Evolutionary conservation across 2,888 invertebrate species (phyloP).

Genomic region (Hirtodrosophila cameraria): DNA sequence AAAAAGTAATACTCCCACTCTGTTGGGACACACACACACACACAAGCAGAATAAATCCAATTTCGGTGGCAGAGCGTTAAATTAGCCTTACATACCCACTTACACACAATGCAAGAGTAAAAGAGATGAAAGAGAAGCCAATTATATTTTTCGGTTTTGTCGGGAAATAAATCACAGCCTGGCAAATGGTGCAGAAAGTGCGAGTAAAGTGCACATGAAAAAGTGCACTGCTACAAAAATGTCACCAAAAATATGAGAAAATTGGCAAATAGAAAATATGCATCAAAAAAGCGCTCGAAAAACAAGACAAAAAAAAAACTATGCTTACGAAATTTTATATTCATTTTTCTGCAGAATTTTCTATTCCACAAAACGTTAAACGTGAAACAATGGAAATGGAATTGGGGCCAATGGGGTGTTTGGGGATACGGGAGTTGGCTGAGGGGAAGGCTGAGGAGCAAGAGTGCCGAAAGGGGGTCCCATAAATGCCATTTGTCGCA

Average conservation of each 20-base stretch:
- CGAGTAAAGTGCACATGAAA: conserved; percentile 21
- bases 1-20: background rate
- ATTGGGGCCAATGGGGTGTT: background rate
- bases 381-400: conserved; percentile 47
- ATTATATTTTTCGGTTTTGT: conserved; percentile 62
- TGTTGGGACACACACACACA: conserved; percentile 6
- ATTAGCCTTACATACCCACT: conserved; percentile 40
- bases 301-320: conserved; percentile 33
- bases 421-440: too few species aligned
- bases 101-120: background rate
- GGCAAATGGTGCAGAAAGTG: conserved; percentile 44
- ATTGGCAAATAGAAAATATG: conserved; percentile 10
- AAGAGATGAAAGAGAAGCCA: conserved; percentile 32
- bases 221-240: conserved; percentile 29
- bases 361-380: conserved; percentile 12
- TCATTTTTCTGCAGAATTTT: conserved; percentile 16
- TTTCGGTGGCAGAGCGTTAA: conserved; percentile 58
- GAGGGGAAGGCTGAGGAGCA: conserved; percentile 9
- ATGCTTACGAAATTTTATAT: conserved; percentile 46
- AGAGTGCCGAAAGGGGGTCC: conserved; percentile 33
- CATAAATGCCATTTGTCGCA: conserved; percentile 35
- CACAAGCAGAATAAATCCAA: conserved; percentile 46
- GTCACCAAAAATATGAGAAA: conserved; percentile 27
- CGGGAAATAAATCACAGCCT: conserved; percentile 54
- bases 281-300: conserved; percentile 38